Evolutionary conservation across 2,888 invertebrate species (phyloP).

Genomic region (Andrena bicolor): DNA sequence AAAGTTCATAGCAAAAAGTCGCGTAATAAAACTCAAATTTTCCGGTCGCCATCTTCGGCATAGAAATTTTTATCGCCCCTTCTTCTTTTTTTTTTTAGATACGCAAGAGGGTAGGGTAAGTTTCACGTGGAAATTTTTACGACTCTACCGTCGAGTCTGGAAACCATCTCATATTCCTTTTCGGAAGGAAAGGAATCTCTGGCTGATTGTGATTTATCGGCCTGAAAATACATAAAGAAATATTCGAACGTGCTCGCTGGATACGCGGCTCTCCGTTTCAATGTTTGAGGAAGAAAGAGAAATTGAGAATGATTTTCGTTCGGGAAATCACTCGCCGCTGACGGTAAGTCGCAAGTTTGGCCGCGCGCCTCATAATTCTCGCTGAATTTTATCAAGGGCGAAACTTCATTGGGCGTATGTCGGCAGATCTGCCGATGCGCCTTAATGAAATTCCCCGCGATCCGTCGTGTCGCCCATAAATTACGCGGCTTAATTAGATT

Average conservation of each 20-base stretch:
- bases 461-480: conserved; percentile 38
- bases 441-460: conserved; percentile 60
- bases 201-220: conserved; percentile 63
- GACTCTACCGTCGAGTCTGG: conserved; percentile 31
- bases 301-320: neutral
- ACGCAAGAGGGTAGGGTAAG: neutral
- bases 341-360: neutral
- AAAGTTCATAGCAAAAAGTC: conserved; percentile 41
- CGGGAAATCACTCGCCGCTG: neutral
- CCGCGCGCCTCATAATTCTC: conserved; percentile 16
- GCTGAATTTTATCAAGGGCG: conserved; percentile 27
- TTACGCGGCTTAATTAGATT: conserved; percentile 56
- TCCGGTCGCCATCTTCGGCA: neutral
- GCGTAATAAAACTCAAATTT: conserved; percentile 44
- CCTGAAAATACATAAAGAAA: conserved; percentile 61
- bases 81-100: neutral
- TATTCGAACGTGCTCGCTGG: conserved; percentile 52
- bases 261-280: conserved; percentile 27
- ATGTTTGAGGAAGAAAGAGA: neutral
- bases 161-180: conserved; percentile 55
- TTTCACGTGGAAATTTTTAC: conserved; percentile 51
- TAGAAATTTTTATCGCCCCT: conserved; percentile 16
- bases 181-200: conserved; percentile 31
- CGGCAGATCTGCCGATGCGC: conserved; percentile 49
- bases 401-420: neutral